A percentile compares a stretch with the other conserved stretches of the same genome.
These are phyloP conservation scores for Cordilura impudica DNA, from an alignment of 2,888 invertebrate genomes.

Conservation along the genomic window DNA sequence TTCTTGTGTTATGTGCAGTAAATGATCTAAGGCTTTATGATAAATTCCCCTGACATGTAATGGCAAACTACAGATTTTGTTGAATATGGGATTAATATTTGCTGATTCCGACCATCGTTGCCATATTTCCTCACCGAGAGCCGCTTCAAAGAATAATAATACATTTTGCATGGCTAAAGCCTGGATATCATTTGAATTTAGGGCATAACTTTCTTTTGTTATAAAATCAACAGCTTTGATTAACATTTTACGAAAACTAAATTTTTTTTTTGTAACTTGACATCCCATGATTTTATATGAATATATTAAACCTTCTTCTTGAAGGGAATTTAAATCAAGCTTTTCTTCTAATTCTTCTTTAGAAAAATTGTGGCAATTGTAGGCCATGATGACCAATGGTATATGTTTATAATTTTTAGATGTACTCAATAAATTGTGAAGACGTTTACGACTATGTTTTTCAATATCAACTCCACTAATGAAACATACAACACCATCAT, in stretches of 20 bases:
- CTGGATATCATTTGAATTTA: slow-evolving; percentile 75
- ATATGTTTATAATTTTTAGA: slow-evolving; percentile 65
- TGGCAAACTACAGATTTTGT: slow-evolving; percentile 76
- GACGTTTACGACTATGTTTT: slow-evolving; percentile 66
- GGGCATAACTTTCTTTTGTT: slow-evolving; percentile 74
- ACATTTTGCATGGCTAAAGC: slow-evolving; percentile 81
- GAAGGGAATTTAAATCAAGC: slow-evolving; percentile 67
- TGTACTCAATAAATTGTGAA: slow-evolving; percentile 69
- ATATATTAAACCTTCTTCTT: slow-evolving; percentile 78
- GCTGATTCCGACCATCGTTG: slow-evolving; percentile 78
- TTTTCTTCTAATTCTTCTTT: slow-evolving; percentile 50
- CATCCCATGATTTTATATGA: slow-evolving; percentile 69
- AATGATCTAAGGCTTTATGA: slow-evolving; percentile 83
- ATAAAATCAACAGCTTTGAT: slow-evolving; percentile 72
- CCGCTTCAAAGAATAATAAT: slow-evolving; percentile 80
- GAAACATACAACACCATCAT: slow-evolving; percentile 72
- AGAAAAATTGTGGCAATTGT: slow-evolving; percentile 55
- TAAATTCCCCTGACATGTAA: slow-evolving; percentile 82
- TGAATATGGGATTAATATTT: slow-evolving; percentile 70
- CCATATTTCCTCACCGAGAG: slow-evolving; percentile 83
- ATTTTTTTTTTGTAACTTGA: slow-evolving; percentile 47
- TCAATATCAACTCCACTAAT: slow-evolving; percentile 64
- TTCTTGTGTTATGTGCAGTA: slow-evolving; percentile 81
- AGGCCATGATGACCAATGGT: slow-evolving; percentile 71
- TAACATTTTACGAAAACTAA: slow-evolving; percentile 76